These are phyloP conservation scores for Parotia lawesii DNA, from an alignment of 2,113 vertebrate species.

Conservation along the genomic window DNA sequence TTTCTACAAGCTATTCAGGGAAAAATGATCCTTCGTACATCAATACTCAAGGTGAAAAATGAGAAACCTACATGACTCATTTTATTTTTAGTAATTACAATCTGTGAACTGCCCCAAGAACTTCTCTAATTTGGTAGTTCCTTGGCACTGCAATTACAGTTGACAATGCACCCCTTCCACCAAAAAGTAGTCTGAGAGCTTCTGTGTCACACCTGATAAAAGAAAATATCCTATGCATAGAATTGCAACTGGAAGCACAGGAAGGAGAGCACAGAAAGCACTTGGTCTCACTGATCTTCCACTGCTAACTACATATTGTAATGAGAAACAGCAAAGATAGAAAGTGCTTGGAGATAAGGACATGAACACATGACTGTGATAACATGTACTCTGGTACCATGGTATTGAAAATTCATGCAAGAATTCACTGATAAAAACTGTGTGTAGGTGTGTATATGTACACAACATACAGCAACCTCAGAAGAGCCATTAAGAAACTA, in stretches of 20 bases:
- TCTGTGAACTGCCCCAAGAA: neutral
- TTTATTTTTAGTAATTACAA: neutral
- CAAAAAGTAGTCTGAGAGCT: neutral
- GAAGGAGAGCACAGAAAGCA: neutral
- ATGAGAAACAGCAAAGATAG: neutral
- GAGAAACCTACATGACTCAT: neutral
- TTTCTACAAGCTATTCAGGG: neutral
- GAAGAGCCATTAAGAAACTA: neutral
- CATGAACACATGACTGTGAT: fast-evolving
- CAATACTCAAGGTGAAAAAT: neutral
- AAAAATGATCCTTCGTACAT: neutral
- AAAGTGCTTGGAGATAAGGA: neutral
- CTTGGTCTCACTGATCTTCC: neutral
- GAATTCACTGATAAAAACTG: neutral
- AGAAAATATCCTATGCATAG: neutral
- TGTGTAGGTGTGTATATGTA: fast-evolving
- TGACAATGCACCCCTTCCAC: neutral
- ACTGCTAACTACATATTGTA: neutral
- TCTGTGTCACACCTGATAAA: neutral
- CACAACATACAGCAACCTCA: neutral
- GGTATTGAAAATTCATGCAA: neutral
- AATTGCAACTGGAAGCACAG: neutral
- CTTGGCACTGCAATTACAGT: neutral
- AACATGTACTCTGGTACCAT: neutral
- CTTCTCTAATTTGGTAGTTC: neutral